Conservation (phyloP, 1,140 invertebrate species). For the Ceratina calcarata region DNA sequence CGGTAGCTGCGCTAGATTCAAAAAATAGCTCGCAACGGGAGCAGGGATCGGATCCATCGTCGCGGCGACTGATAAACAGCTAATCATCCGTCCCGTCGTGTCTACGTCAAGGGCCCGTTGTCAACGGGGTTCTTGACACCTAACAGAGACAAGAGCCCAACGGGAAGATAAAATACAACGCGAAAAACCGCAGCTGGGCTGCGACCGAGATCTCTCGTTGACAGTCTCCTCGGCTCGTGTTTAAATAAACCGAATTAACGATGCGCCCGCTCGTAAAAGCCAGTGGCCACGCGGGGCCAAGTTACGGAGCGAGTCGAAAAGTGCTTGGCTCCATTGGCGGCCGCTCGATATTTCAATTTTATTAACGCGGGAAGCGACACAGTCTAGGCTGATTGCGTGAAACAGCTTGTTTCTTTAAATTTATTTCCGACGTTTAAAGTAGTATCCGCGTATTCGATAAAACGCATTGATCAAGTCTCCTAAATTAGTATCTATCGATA, state of each 20-base stretch:
- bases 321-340: neutral
- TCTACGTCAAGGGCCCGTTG: conserved; percentile 52
- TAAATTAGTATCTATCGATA: no score
- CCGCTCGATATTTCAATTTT: neutral
- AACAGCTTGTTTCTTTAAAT: no score
- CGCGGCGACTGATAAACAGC: conserved; percentile 58
- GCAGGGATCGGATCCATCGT: conserved; percentile 59
- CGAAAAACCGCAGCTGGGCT: conserved; percentile 44
- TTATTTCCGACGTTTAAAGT: no score
- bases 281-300: neutral
- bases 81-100: conserved; percentile 48
- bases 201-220: conserved; percentile 51
- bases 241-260: conserved; percentile 52
- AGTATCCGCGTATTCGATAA: no score
- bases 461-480: no score
- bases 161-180: conserved; percentile 30
- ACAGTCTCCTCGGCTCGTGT: conserved; percentile 27
- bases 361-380: no score
- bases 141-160: conserved; percentile 26
- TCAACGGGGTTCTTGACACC: conserved; percentile 42
- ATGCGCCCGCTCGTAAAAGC: conserved; percentile 24
- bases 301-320: neutral
- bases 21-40: conserved; percentile 40
- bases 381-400: no score
- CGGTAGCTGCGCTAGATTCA: neutral